Evolutionary conservation across 2,113 vertebrate species (phyloP).

Genomic region (Oncorhynchus mykiss): DNA sequence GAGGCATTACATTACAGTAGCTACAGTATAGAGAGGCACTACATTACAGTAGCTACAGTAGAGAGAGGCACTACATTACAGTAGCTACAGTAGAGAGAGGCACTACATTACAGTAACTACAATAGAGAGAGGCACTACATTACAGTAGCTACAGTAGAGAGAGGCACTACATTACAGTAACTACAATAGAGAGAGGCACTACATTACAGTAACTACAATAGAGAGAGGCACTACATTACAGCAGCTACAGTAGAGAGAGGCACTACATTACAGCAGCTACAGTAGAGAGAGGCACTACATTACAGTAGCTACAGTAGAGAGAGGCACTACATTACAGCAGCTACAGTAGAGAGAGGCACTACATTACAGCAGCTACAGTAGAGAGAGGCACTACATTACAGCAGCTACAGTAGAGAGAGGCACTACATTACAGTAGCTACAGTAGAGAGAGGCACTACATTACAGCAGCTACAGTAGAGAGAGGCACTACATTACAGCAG

Average conservation of each 20-base stretch:
- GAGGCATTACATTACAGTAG: neutral
- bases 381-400: no score
- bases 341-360: no score
- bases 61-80: neutral
- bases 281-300: no score
- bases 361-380: no score
- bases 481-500: no score
- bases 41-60: neutral
- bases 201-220: neutral
- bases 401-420: no score
- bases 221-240: neutral
- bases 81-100: neutral
- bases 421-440: no score
- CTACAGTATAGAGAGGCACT: neutral
- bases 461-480: no score
- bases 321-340: no score
- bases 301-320: no score
- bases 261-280: neutral
- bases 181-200: neutral
- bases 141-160: neutral
- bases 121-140: neutral
- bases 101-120: neutral
- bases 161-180: neutral
- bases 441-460: no score
- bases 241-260: neutral